These are phyloP conservation scores for Proisotoma minuta DNA, from an alignment of 2,888 invertebrate genomes.

Conservation along the genomic window DNA sequence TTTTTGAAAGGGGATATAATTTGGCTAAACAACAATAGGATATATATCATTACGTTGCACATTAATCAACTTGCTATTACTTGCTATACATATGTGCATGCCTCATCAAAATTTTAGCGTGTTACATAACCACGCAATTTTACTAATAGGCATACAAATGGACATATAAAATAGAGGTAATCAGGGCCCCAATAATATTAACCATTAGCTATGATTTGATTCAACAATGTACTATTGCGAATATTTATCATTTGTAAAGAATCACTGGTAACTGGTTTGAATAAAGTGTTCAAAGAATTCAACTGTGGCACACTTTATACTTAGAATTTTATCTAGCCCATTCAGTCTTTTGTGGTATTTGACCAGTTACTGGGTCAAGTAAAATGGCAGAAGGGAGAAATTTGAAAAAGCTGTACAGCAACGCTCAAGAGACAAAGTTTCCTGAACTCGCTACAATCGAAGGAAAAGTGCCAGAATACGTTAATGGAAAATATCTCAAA, in stretches of 20 bases:
- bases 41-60: too few species aligned
- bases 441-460: slow-evolving; percentile 26
- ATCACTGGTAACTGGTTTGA: neutral
- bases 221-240: neutral
- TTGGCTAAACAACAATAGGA: too few species aligned
- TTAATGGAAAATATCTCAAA: slow-evolving; percentile 33
- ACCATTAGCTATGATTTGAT: neutral
- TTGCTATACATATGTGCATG: too few species aligned
- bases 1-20: too few species aligned
- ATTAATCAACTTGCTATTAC: too few species aligned
- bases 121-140: too few species aligned
- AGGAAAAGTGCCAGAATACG: slow-evolving; percentile 32
- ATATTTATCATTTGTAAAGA: neutral
- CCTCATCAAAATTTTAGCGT: too few species aligned
- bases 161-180: neutral
- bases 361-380: neutral
- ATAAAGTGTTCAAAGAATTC: neutral
- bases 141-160: too few species aligned
- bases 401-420: slow-evolving; percentile 30
- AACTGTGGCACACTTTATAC: neutral
- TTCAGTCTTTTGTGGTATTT: too few species aligned
- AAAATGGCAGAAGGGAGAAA: slow-evolving; percentile 24
- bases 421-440: slow-evolving; percentile 30
- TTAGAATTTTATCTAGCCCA: neutral
- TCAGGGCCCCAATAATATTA: neutral